These are phyloP conservation scores for Diplazon laetatorius DNA, from an alignment of 2,888 invertebrate species.

Conservation along the genomic window DNA sequence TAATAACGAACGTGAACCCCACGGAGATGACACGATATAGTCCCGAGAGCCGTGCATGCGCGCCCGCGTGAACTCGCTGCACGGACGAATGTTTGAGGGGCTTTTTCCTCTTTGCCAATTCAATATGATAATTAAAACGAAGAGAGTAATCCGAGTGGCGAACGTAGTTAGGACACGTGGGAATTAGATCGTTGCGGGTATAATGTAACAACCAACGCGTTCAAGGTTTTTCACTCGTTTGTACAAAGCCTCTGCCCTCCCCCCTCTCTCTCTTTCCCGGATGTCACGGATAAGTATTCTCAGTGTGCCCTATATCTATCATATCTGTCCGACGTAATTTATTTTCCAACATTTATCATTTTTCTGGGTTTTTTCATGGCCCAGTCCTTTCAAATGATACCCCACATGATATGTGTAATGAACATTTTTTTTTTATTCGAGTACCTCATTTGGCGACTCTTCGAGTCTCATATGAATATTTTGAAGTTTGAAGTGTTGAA, in stretches of 20 bases:
- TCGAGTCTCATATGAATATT: too few species aligned
- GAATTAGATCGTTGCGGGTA: constrained; percentile 30
- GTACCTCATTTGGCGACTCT: too few species aligned
- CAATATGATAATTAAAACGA: constrained; percentile 53
- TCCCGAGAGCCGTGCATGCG: too few species aligned
- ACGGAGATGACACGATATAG: constrained; percentile 22
- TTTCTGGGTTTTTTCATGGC: background rate
- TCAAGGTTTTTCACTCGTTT: background rate
- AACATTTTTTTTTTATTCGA: too few species aligned
- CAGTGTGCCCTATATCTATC: background rate
- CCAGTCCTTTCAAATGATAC: too few species aligned
- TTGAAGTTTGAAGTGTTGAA: too few species aligned
- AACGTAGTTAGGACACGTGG: constrained; percentile 31
- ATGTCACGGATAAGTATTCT: too few species aligned
- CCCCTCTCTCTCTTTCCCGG: too few species aligned
- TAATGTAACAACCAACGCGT: constrained; percentile 3
- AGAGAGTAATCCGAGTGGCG: constrained; percentile 38
- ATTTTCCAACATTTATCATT: background rate
- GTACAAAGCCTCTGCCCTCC: background rate
- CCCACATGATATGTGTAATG: too few species aligned
- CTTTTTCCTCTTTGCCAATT: constrained; percentile 48
- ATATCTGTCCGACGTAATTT: background rate
- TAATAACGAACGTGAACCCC: constrained; percentile 30
- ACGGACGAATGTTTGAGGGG: constrained; percentile 10
- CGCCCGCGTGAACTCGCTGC: constrained; percentile 22